A percentile compares a stretch with the other conserved stretches of the same genome.
Evolutionary conservation across 2,797 vertebrate genomes (phyloP).

Genomic region (Pteropus rufus): DNA sequence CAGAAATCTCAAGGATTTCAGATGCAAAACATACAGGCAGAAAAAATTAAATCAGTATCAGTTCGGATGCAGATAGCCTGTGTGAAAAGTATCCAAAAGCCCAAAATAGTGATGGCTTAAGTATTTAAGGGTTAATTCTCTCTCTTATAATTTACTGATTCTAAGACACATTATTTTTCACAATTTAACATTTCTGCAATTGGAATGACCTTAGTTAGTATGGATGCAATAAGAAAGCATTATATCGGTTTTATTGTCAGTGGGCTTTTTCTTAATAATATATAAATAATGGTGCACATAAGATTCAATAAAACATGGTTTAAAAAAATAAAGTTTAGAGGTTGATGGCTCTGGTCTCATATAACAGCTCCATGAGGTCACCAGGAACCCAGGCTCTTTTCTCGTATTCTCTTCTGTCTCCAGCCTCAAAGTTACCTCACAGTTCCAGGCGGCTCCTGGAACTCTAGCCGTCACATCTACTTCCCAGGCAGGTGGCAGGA

Average conservation of each 20-base stretch:
- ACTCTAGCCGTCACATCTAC: not conserved
- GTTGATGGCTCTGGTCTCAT: not conserved
- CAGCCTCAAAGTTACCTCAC: not conserved
- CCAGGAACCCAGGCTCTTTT: not conserved
- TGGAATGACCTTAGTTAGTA: not conserved
- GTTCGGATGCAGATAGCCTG: not conserved
- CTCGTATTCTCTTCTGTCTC: not conserved
- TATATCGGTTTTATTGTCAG: not conserved
- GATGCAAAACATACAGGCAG: not conserved
- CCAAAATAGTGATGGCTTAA: not conserved
- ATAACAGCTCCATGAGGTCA: not conserved
- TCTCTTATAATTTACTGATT: not conserved
- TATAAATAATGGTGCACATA: not conserved
- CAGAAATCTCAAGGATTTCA: not conserved
- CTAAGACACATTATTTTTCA: not conserved
- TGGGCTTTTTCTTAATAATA: not conserved
- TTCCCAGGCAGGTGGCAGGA: not conserved
- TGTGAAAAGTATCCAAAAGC: not conserved
- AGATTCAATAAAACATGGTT: not conserved
- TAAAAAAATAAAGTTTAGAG: not conserved
- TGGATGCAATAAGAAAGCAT: not conserved
- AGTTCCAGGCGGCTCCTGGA: not conserved
- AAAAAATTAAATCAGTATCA: not conserved
- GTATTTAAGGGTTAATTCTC: not conserved
- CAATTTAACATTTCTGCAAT: conserved; percentile 7